Conservation (phyloP, 2,797 vertebrate species). For the Galago senegalensis region DNA sequence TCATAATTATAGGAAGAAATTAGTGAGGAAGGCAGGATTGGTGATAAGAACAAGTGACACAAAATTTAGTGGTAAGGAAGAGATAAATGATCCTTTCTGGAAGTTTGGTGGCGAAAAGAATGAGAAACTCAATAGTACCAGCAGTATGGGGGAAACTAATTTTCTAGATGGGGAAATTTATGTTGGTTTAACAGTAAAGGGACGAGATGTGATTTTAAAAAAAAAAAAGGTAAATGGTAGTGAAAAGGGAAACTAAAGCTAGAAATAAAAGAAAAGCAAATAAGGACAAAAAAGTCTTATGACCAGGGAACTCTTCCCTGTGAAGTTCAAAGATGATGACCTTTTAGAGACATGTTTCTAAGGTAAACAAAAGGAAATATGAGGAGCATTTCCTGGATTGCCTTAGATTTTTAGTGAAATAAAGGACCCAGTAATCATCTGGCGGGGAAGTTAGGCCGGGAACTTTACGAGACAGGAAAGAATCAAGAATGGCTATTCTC, state of each 20-base stretch:
- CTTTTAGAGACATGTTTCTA: background rate
- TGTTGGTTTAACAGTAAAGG: conserved; percentile 34
- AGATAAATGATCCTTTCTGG: conserved; percentile 50
- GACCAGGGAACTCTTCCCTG: background rate
- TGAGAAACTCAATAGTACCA: background rate
- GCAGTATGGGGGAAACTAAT: background rate
- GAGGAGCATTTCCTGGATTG: background rate
- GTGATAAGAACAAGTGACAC: background rate
- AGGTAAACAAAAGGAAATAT: background rate
- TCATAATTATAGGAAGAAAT: conserved; percentile 41
- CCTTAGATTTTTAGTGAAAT: background rate
- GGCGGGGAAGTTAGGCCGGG: background rate
- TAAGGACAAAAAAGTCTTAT: background rate
- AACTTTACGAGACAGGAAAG: background rate
- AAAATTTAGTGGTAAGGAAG: conserved; percentile 14
- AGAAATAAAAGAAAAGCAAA: conserved; percentile 1
- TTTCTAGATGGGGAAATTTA: conserved; percentile 5
- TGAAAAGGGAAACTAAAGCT: background rate
- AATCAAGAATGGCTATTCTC: background rate
- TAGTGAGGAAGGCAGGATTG: background rate
- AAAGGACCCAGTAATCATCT: background rate
- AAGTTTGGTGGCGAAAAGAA: background rate
- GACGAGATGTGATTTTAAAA: background rate
- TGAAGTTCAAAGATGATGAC: conserved; percentile 9
- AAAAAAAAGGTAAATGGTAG: background rate